Evolutionary conservation across 53 echinoderm and acorn worm species (phyloP).

Genomic region (Arbacia lixula): DNA sequence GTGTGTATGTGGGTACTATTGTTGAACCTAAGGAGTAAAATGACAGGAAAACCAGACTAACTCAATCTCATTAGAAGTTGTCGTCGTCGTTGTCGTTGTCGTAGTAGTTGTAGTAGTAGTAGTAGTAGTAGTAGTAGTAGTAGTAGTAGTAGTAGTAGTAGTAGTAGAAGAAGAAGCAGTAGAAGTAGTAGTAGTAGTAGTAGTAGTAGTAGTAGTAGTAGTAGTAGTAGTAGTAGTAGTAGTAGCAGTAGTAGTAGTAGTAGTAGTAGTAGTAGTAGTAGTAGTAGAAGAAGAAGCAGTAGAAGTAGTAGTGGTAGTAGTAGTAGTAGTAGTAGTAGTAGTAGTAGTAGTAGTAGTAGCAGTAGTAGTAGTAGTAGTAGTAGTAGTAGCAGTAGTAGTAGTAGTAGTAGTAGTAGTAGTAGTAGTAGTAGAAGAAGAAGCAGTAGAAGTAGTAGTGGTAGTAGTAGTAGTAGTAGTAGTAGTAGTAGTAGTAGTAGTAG

Average conservation of each 20-base stretch:
- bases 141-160: background rate
- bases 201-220: background rate
- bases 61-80: too few species aligned
- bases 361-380: background rate
- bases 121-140: background rate
- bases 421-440: background rate
- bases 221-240: background rate
- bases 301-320: background rate
- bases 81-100: background rate
- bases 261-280: background rate
- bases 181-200: background rate
- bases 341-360: conserved; percentile 1
- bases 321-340: conserved; percentile 1
- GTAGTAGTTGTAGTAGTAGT: background rate
- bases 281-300: background rate
- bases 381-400: background rate
- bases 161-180: background rate
- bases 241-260: conserved; percentile 7
- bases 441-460: background rate
- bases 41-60: too few species aligned
- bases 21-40: too few species aligned
- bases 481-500: background rate
- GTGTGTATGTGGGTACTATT: too few species aligned
- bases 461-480: background rate
- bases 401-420: background rate